A percentile compares a stretch with the other conserved stretches of the same genome.
These are phyloP conservation scores for Tretioscincus oriximinensis DNA, from an alignment of 2,113 vertebrate genomes.

Conservation along the genomic window DNA sequence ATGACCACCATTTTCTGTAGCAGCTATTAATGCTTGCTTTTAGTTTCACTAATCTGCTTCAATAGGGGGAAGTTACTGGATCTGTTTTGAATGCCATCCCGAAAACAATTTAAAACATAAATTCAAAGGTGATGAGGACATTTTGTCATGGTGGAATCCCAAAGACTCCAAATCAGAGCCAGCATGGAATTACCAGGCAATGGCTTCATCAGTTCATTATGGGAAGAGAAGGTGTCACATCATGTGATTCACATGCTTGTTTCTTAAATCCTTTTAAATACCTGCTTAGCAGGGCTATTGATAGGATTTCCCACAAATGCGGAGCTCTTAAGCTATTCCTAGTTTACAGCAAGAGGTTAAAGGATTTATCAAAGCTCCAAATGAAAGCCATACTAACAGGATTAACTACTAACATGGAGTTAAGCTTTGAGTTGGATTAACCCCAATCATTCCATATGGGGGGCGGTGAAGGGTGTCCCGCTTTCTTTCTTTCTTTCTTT, in stretches of 20 bases:
- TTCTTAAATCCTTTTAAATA: slow-evolving; percentile 60
- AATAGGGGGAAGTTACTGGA: not conserved
- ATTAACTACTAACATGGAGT: slow-evolving; percentile 74
- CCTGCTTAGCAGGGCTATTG: slow-evolving; percentile 56
- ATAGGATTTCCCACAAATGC: slow-evolving; percentile 57
- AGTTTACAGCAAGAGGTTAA: slow-evolving; percentile 68
- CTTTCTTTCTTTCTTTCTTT: slow-evolving; percentile 24
- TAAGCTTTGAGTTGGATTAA: slow-evolving; percentile 73
- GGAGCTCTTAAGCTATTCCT: slow-evolving; percentile 60
- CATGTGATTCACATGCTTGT: slow-evolving; percentile 37
- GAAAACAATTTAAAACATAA: not conserved
- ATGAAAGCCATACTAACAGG: slow-evolving; percentile 74
- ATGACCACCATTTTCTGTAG: not conserved
- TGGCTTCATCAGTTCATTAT: slow-evolving; percentile 52
- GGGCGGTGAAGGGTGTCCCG: slow-evolving; percentile 50
- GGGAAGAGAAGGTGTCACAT: slow-evolving; percentile 39
- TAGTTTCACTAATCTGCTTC: not conserved
- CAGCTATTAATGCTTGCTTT: not conserved
- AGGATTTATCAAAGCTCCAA: slow-evolving; percentile 72
- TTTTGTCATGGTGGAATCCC: slow-evolving; percentile 14
- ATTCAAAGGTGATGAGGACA: not conserved
- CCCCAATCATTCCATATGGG: slow-evolving; percentile 56
- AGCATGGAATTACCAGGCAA: slow-evolving; percentile 38
- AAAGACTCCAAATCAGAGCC: not conserved
- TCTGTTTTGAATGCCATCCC: not conserved